phyloP scores from a whole-genome alignment of 2,888 invertebrate species.

The Pseudococcus jackbeardsleyi region DNA sequence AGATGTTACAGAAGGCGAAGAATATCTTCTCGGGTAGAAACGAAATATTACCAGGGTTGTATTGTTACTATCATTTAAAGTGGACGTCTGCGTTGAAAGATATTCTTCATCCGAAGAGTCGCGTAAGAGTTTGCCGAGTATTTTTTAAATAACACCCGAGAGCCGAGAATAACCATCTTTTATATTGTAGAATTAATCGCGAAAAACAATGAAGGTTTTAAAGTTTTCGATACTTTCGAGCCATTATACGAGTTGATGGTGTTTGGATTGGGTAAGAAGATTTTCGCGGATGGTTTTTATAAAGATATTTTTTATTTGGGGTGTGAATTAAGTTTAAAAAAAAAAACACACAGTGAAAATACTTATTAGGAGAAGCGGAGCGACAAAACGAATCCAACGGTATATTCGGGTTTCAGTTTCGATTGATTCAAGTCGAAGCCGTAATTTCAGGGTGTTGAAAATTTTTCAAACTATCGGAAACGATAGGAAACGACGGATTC shows the following conservation, averaged over 20 bases:
- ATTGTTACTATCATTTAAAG: conserved; percentile 27
- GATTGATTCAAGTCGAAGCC: too few species aligned
- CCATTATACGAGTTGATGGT: neutral
- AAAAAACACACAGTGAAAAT: too few species aligned
- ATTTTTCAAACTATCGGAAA: too few species aligned
- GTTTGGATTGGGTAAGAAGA: too few species aligned
- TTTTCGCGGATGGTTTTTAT: too few species aligned
- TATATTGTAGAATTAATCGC: neutral
- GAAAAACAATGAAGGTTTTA: neutral
- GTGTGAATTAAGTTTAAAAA: too few species aligned
- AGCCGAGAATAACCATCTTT: neutral
- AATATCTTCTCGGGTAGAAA: neutral
- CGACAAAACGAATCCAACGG: too few species aligned
- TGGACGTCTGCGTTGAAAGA: conserved; percentile 23
- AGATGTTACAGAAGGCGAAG: conserved; percentile 40
- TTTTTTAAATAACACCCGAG: neutral
- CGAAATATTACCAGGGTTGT: conserved; percentile 33
- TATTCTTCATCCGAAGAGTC: conserved; percentile 13
- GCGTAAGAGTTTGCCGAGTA: neutral
- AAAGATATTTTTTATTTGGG: too few species aligned
- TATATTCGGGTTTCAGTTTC: too few species aligned
- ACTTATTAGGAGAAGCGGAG: too few species aligned
- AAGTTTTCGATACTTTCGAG: neutral
- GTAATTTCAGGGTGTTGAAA: too few species aligned
- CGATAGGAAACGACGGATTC: too few species aligned